These are phyloP conservation scores for Thunnus maccoyii DNA, from an alignment of 2,113 vertebrate species.

Conservation along the genomic window DNA sequence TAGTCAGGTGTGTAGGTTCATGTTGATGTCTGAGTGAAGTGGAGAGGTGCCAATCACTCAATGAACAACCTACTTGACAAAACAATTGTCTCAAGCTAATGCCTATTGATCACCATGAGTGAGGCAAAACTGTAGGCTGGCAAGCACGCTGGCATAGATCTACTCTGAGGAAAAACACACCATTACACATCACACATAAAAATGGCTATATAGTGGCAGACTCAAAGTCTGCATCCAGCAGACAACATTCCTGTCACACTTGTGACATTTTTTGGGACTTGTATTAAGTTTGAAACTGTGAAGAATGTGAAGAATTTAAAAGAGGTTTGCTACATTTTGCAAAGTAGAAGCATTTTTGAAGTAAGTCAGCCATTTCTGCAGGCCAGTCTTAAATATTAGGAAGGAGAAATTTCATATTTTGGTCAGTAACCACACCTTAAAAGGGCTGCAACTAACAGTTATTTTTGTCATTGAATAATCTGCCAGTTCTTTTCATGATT, in stretches of 20 bases:
- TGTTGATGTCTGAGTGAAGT: slow-evolving; percentile 35
- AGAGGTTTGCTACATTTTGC: background rate
- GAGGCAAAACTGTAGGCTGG: slow-evolving; percentile 43
- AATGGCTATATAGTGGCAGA: background rate
- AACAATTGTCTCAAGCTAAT: slow-evolving; percentile 67
- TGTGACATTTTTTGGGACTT: background rate
- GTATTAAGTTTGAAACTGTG: background rate
- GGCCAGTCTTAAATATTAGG: background rate
- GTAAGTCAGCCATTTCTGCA: background rate
- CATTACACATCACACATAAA: slow-evolving; percentile 14
- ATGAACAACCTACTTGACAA: slow-evolving; percentile 59
- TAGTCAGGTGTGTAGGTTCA: slow-evolving; percentile 35
- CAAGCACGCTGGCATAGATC: slow-evolving; percentile 35
- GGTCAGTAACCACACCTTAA: background rate
- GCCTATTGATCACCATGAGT: slow-evolving; percentile 64
- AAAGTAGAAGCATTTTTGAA: background rate
- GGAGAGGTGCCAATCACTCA: slow-evolving; percentile 56
- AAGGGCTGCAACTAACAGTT: no score
- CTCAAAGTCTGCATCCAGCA: background rate
- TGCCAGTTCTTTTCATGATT: no score
- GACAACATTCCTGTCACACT: background rate
- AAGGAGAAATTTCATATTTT: slow-evolving; percentile 3
- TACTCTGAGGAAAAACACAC: slow-evolving; percentile 54
- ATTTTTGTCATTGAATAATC: no score
- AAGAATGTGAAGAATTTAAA: background rate